Evolutionary conservation across 2,888 invertebrate species (phyloP).

Genomic region (Pachydiplax longipennis): DNA sequence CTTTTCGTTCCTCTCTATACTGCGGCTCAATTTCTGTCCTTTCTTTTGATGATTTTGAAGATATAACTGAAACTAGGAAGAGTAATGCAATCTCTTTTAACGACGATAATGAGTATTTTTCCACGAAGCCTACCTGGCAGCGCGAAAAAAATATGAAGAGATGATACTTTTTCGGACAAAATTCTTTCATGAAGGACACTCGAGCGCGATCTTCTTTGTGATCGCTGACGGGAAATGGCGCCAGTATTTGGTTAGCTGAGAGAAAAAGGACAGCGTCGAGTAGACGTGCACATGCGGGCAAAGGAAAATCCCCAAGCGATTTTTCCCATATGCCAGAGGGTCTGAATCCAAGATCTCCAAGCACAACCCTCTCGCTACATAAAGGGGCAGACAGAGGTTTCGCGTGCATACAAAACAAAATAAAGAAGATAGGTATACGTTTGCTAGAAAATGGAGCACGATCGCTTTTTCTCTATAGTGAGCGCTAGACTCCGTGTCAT

Average conservation of each 20-base stretch:
- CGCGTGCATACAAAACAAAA: background rate
- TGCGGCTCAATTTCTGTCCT: no score
- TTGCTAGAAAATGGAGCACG: background rate
- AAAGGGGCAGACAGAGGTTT: background rate
- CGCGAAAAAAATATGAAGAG: no score
- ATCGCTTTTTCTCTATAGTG: background rate
- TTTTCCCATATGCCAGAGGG: background rate
- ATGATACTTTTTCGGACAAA: background rate
- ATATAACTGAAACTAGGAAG: no score
- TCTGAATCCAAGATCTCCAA: background rate
- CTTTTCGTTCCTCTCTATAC: no score
- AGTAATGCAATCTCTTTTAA: no score
- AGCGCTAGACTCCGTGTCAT: background rate
- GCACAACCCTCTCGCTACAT: background rate
- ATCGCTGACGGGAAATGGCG: background rate
- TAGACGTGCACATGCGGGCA: background rate
- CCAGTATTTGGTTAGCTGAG: background rate
- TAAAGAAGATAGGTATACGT: background rate
- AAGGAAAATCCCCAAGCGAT: background rate
- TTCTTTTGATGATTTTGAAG: no score
- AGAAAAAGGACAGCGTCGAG: background rate
- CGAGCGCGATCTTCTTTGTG: background rate
- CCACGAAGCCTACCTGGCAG: no score
- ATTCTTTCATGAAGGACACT: background rate
- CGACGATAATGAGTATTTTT: no score